A percentile compares a stretch with the other conserved stretches of the same genome.
Conservation (phyloP, 2,888 invertebrate genomes). For the Trachelus stipa region DNA sequence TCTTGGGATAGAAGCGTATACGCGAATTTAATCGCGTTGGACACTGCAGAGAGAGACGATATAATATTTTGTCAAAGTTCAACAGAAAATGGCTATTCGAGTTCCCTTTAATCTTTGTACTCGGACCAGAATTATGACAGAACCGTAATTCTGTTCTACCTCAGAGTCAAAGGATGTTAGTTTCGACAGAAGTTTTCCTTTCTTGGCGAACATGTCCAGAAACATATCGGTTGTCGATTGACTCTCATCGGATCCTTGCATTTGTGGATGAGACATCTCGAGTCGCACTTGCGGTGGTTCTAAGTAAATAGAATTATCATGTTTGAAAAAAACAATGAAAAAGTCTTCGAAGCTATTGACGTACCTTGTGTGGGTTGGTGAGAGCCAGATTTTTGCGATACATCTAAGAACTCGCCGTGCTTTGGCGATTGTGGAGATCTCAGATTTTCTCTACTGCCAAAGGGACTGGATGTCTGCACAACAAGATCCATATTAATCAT, state of each 20-base stretch:
- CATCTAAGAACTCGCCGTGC: constrained; percentile 64
- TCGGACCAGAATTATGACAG: neutral
- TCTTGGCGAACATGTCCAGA: constrained; percentile 92
- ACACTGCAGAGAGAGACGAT: neutral
- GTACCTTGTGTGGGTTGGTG: constrained; percentile 54
- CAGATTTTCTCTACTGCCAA: constrained; percentile 77
- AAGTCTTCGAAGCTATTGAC: neutral
- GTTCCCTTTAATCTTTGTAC: neutral
- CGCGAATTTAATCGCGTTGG: neutral
- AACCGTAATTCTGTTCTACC: constrained; percentile 68
- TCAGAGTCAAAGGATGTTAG: constrained; percentile 92
- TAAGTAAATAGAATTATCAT: constrained; percentile 26
- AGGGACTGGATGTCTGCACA: constrained; percentile 73
- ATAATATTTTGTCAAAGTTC: neutral
- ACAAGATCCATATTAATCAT: constrained; percentile 34
- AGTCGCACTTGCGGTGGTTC: constrained; percentile 74
- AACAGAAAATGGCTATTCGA: neutral
- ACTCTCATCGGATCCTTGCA: constrained; percentile 72
- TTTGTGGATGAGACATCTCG: constrained; percentile 71
- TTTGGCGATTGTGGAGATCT: constrained; percentile 72
- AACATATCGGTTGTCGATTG: constrained; percentile 92
- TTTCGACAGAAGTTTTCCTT: constrained; percentile 88
- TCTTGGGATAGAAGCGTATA: neutral
- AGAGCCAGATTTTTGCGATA: constrained; percentile 74
- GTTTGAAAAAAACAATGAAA: neutral